Evolutionary conservation across 2,888 invertebrate genomes (phyloP), one percentile per base, ranked within the genome.

Genomic region (Amphipoea oculea): DNA sequence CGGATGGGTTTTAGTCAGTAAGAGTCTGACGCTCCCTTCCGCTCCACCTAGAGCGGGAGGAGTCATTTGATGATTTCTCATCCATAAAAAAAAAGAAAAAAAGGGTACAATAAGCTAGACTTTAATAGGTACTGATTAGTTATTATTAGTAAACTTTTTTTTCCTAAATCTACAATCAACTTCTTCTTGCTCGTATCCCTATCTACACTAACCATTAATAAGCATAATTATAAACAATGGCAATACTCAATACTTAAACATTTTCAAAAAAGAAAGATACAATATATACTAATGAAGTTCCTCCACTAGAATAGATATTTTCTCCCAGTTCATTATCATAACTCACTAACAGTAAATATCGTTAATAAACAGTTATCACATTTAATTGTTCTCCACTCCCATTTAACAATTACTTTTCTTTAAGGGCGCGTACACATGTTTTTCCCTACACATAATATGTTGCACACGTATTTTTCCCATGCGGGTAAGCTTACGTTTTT

Each of bases 401-500:
- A 48, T 86, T 70, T 51, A 79, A 76, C 75, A 60, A 76, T 85
- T 84, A 76, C 20, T 76, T 73, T 75, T 78, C 66, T 87, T 60
- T 70, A 65, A 73, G 73, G 51, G 63, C 70, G 45, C n/a, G 12
- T 60, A 73, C 23, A 42, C 69, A 48, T 67, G 77, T 84, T 87
- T 80, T 83, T 76, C 54, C 40, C 29, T 51, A 29, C 75, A 54
- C 57, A 4, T 60, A 60, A 23, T n/a, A 60, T 63, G 60, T 78
- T 79, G 73, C 83, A 62, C 69, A 76, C 45, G 57, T 79, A 77
- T 67, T 77, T 81, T 88, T 86, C 88, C 88, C 88, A 88, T 78
- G 83, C 65, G 65, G 76, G 78, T 65, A 54, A 79, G 45, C 66
- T 71, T 76, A 68, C 29, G 76, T 83, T 88, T 88, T 83, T 82